Conservation (phyloP, 2,888 invertebrate species). For the Hypsopygia costalis region DNA sequence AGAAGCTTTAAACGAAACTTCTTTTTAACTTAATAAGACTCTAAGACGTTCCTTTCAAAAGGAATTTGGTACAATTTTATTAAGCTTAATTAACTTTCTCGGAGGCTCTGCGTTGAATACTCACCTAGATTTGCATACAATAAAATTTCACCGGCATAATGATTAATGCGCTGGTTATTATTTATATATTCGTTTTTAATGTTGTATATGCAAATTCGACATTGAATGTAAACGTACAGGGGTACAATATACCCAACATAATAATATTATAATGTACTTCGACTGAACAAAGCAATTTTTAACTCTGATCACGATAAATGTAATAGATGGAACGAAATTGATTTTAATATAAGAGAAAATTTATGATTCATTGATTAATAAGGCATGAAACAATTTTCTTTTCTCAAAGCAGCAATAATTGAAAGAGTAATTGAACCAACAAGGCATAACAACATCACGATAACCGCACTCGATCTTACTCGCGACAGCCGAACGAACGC, state of each 20-base stretch:
- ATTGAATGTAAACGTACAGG: slow-evolving; percentile 22
- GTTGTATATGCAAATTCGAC: slow-evolving; percentile 18
- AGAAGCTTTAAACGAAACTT: neutral
- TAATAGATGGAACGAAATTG: too few species aligned
- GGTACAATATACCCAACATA: too few species aligned
- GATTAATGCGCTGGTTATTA: slow-evolving; percentile 3
- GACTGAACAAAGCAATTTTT: too few species aligned
- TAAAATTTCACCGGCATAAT: slow-evolving; percentile 5
- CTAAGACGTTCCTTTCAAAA: neutral
- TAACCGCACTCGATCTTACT: slow-evolving; percentile 27
- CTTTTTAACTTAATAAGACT: neutral
- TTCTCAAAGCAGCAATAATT: slow-evolving; percentile 16
- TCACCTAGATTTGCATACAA: slow-evolving; percentile 6
- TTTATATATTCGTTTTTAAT: slow-evolving; percentile 7
- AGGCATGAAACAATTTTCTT: slow-evolving; percentile 3
- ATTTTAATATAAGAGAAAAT: neutral
- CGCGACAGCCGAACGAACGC: slow-evolving; percentile 19
- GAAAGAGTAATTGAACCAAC: slow-evolving; percentile 30
- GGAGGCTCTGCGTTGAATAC: neutral
- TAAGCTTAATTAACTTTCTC: slow-evolving; percentile 6
- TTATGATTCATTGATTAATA: slow-evolving; percentile 5
- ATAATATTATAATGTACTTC: too few species aligned
- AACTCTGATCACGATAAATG: too few species aligned
- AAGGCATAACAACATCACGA: slow-evolving; percentile 41
- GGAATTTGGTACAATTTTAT: neutral